Conservation (phyloP, 2,888 invertebrate genomes). For the Plusia festucae region DNA sequence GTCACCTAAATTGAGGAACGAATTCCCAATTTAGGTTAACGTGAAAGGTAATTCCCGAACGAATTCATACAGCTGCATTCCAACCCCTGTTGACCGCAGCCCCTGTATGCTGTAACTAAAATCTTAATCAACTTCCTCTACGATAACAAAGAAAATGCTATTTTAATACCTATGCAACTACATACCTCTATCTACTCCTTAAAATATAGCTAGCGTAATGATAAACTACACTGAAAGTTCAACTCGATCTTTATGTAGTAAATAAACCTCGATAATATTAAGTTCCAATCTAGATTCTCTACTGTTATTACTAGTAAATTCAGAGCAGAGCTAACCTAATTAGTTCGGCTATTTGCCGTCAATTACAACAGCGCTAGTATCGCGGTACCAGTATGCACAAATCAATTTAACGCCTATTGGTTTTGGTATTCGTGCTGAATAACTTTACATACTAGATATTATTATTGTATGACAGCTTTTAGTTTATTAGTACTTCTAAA, state of each 20-base stretch:
- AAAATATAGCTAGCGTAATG: background rate
- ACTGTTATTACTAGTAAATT: slow-evolving; percentile 30
- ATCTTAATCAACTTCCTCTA: too few species aligned
- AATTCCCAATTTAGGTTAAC: too few species aligned
- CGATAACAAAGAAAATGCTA: too few species aligned
- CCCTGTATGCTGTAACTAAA: too few species aligned
- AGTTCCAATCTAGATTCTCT: slow-evolving; percentile 12
- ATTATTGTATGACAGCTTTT: background rate
- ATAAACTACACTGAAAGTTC: background rate
- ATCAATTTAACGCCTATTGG: slow-evolving; percentile 53
- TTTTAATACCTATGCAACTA: too few species aligned
- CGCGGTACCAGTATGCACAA: slow-evolving; percentile 38
- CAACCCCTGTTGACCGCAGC: too few species aligned
- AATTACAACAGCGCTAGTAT: slow-evolving; percentile 39
- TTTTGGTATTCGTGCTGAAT: slow-evolving; percentile 28
- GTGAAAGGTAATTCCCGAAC: too few species aligned
- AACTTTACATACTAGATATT: slow-evolving; percentile 18
- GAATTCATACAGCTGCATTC: too few species aligned
- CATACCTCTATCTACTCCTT: too few species aligned
- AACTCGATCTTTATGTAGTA: background rate
- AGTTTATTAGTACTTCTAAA: too few species aligned
- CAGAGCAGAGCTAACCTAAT: slow-evolving; percentile 45
- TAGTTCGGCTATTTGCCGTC: slow-evolving; percentile 50
- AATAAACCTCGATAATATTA: background rate
- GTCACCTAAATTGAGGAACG: too few species aligned